phyloP scores from a whole-genome alignment of 37 sponge, comb jelly and placozoan genomes.

The Chondrilla cf. caribensis region DNA sequence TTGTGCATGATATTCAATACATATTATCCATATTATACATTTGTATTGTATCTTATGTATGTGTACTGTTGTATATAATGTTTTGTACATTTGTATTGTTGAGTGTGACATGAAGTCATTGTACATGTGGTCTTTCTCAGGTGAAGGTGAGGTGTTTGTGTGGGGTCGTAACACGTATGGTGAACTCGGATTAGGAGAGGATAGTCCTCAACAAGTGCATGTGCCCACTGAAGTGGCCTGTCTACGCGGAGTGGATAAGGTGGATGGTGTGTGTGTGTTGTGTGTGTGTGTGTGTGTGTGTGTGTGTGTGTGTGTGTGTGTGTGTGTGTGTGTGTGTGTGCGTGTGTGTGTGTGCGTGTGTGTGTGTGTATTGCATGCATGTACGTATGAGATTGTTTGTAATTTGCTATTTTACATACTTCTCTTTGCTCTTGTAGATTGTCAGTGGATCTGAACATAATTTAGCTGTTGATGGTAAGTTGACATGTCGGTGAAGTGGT shows the following conservation, averaged over 20 bases:
- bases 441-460: slow-evolving; percentile 74
- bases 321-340: not conserved
- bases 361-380: too few species aligned
- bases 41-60: not conserved
- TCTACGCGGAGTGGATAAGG: slow-evolving; percentile 38
- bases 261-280: too few species aligned
- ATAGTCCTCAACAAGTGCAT: not conserved
- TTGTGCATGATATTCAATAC: not conserved
- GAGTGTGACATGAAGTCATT: not conserved
- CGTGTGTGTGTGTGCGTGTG: too few species aligned
- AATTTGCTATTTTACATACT: not conserved
- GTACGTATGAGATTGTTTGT: not conserved
- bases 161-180: slow-evolving; percentile 82
- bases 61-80: not conserved
- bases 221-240: slow-evolving; percentile 28
- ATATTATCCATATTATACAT: too few species aligned
- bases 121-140: not conserved
- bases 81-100: not conserved
- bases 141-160: slow-evolving; percentile 36
- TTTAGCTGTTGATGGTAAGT: slow-evolving; percentile 63
- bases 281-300: too few species aligned
- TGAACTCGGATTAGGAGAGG: slow-evolving; percentile 48
- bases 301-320: too few species aligned
- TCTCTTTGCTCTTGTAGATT: slow-evolving; percentile 47
- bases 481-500: too few species aligned